Evolutionary conservation across 1,140 invertebrate genomes (phyloP).

Genomic region (Bombus confusus): DNA sequence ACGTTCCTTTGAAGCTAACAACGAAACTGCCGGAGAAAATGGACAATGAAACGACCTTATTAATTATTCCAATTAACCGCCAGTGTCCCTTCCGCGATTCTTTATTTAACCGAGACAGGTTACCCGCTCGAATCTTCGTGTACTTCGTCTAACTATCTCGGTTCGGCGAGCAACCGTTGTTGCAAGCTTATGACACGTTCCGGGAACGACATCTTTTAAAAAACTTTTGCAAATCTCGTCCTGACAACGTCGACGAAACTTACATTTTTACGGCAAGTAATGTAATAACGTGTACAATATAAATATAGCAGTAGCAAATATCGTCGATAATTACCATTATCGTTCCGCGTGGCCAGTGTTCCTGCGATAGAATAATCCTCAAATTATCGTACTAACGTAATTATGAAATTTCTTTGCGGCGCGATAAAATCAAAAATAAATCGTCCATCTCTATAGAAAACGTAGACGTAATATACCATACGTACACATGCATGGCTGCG

Average conservation of each 20-base stretch:
- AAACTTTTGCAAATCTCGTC: too few relatives aligned
- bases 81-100: constrained; percentile 56
- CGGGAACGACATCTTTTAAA: too few relatives aligned
- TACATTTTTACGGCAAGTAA: too few relatives aligned
- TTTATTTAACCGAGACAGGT: constrained; percentile 58
- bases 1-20: constrained; percentile 57
- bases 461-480: neutral
- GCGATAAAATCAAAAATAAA: neutral
- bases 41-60: constrained; percentile 63
- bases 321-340: too few relatives aligned
- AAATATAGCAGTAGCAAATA: too few relatives aligned
- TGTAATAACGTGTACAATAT: too few relatives aligned
- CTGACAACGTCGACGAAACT: too few relatives aligned
- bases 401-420: too few relatives aligned
- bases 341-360: too few relatives aligned
- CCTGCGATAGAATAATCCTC: too few relatives aligned
- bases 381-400: too few relatives aligned
- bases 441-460: neutral
- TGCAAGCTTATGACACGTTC: neutral
- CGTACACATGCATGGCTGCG: too few relatives aligned
- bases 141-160: neutral
- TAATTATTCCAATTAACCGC: constrained; percentile 69
- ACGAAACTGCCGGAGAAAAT: constrained; percentile 33
- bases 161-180: neutral
- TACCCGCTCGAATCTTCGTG: neutral